Conservation (phyloP, 2,113 vertebrate genomes). For the Mastomys coucha region DNA sequence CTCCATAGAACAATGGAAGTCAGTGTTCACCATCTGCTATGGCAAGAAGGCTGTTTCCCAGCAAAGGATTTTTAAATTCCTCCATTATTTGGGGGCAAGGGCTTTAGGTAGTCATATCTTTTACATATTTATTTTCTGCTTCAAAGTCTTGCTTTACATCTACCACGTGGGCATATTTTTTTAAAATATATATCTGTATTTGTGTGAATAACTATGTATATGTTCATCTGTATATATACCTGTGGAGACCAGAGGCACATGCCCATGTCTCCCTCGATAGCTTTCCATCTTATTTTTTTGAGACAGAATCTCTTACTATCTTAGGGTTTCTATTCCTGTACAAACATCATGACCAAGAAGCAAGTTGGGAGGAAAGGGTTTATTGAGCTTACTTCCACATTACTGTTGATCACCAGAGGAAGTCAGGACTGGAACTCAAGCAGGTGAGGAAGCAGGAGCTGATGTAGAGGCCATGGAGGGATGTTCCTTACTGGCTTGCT, state of each 20-base stretch:
- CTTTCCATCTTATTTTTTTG: background rate
- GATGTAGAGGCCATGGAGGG: too few relatives aligned
- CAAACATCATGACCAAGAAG: too few relatives aligned
- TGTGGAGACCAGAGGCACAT: background rate
- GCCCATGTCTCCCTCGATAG: background rate
- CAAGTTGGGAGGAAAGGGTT: too few relatives aligned
- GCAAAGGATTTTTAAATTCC: background rate
- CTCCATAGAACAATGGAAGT: background rate
- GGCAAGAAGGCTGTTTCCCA: background rate
- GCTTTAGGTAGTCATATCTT: background rate
- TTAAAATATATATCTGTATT: background rate
- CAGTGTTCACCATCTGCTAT: background rate
- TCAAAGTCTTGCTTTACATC: background rate
- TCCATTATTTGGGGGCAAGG: background rate
- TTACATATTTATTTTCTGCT: background rate
- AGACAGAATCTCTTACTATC: background rate
- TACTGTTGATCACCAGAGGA: too few relatives aligned
- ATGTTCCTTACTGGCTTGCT: too few relatives aligned
- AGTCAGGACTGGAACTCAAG: too few relatives aligned
- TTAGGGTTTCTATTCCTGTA: too few relatives aligned
- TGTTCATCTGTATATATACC: background rate
- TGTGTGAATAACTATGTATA: background rate
- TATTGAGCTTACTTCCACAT: too few relatives aligned
- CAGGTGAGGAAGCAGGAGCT: too few relatives aligned
- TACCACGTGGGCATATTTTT: background rate